A percentile compares a stretch with the other conserved stretches of the same genome.
These are phyloP conservation scores for Sigmodon hispidus DNA, from an alignment of 2,113 vertebrate genomes.

Conservation along the genomic window DNA sequence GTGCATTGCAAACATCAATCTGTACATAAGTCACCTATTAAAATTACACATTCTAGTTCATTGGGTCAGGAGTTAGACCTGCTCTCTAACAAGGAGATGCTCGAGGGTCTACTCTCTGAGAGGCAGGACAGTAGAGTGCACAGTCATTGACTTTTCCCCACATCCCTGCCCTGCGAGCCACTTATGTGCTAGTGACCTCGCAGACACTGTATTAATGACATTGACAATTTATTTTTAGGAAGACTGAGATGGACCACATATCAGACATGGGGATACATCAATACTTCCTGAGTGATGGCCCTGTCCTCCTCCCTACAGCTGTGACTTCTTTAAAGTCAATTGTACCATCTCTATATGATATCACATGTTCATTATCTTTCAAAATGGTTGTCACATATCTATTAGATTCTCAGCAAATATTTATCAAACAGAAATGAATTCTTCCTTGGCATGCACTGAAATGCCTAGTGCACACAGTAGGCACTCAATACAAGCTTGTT, in stretches of 20 bases:
- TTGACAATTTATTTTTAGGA: neutral
- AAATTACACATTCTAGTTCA: neutral
- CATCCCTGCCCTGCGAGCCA: neutral
- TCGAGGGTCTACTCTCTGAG: neutral
- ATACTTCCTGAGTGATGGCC: neutral
- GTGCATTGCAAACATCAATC: neutral
- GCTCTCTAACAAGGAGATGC: neutral
- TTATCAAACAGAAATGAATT: neutral
- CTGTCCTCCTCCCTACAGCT: neutral
- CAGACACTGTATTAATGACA: neutral
- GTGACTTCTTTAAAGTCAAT: neutral
- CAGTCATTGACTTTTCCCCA: neutral
- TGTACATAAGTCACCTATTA: neutral
- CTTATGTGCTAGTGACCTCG: neutral
- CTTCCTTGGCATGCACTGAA: neutral
- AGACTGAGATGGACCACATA: neutral
- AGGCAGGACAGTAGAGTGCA: neutral
- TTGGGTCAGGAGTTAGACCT: neutral
- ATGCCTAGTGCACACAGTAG: constrained; percentile 24
- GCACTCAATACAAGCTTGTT: constrained; percentile 48
- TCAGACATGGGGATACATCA: neutral
- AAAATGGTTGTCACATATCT: neutral
- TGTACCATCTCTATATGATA: neutral
- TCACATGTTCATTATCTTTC: neutral
- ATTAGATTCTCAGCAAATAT: neutral